These are phyloP conservation scores for Nephrocerus scutellatus DNA, from an alignment of 2,888 invertebrate species.

Conservation along the genomic window DNA sequence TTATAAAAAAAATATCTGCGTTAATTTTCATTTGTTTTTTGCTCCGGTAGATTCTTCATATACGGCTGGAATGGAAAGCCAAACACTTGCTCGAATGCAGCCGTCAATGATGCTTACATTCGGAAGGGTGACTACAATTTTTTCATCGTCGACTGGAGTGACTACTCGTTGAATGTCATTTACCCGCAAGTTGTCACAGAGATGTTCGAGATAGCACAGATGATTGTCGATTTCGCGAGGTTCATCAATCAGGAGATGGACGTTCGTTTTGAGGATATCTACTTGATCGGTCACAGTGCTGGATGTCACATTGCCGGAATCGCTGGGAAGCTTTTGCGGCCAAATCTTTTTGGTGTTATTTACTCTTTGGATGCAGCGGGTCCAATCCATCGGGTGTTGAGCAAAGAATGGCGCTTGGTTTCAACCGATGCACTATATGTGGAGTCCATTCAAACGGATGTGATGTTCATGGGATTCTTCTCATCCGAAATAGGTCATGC, in stretches of 20 bases:
- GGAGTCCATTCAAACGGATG: constrained; percentile 45
- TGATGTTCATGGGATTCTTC: constrained; percentile 38
- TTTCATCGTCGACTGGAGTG: constrained; percentile 42
- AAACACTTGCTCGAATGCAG: constrained; percentile 35
- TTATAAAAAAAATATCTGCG: no score
- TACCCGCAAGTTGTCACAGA: constrained; percentile 36
- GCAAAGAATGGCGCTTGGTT: constrained; percentile 34
- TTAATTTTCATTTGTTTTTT: no score
- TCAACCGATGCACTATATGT: constrained; percentile 40
- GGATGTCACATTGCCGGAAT: constrained; percentile 43
- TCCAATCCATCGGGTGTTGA: constrained; percentile 31
- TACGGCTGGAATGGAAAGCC: constrained; percentile 40
- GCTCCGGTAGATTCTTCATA: constrained; percentile 34
- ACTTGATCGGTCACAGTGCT: constrained; percentile 45
- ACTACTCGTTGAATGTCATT: constrained; percentile 30
- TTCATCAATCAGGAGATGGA: constrained; percentile 33
- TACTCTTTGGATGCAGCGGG: constrained; percentile 46
- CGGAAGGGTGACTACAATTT: constrained; percentile 36
- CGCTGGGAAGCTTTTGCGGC: constrained; percentile 32
- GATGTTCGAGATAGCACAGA: constrained; percentile 31
- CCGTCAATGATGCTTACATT: constrained; percentile 38
- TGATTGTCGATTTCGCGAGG: constrained; percentile 33
- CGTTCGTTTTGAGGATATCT: constrained; percentile 29
- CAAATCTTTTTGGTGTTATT: constrained; percentile 32
- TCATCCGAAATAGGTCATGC: constrained; percentile 36